phyloP scores from a whole-genome alignment of 2,888 invertebrate species.

The Drosophila greeni region DNA sequence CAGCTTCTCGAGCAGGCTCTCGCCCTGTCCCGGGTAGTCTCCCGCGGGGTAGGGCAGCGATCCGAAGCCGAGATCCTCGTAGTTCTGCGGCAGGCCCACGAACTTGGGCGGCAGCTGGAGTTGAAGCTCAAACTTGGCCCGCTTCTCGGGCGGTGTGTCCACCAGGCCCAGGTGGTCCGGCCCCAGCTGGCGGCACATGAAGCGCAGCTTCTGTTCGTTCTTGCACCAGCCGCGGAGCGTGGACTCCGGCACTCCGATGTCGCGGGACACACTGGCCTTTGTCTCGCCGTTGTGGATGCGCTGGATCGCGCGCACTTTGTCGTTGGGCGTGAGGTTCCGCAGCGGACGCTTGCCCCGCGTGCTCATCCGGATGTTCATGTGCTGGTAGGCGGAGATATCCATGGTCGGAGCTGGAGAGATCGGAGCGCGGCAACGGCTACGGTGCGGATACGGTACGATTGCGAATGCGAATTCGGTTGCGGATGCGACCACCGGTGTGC shows the following conservation, averaged over 20 bases:
- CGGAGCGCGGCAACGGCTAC: constrained; percentile 22
- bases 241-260: constrained; percentile 91
- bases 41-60: constrained; percentile 63
- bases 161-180: constrained; percentile 81
- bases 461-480: constrained; percentile 25
- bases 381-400: constrained; percentile 75
- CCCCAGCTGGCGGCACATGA: constrained; percentile 84
- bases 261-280: constrained; percentile 90
- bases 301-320: constrained; percentile 89
- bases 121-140: constrained; percentile 70
- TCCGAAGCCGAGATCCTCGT: constrained; percentile 73
- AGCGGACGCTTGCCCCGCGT: constrained; percentile 87
- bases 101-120: constrained; percentile 63
- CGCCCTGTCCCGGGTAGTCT: constrained; percentile 69
- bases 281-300: constrained; percentile 91
- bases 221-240: constrained; percentile 93
- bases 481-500: constrained; percentile 58
- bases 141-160: constrained; percentile 75
- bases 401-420: constrained; percentile 40
- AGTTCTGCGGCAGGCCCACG: constrained; percentile 57
- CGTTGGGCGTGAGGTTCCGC: constrained; percentile 85
- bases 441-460: constrained; percentile 8
- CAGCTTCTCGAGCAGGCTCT: constrained; percentile 73
- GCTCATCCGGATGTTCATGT: constrained; percentile 80
- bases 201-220: constrained; percentile 86